Conservation (phyloP, 2,888 invertebrate genomes). For the Pseudoips prasinana region DNA sequence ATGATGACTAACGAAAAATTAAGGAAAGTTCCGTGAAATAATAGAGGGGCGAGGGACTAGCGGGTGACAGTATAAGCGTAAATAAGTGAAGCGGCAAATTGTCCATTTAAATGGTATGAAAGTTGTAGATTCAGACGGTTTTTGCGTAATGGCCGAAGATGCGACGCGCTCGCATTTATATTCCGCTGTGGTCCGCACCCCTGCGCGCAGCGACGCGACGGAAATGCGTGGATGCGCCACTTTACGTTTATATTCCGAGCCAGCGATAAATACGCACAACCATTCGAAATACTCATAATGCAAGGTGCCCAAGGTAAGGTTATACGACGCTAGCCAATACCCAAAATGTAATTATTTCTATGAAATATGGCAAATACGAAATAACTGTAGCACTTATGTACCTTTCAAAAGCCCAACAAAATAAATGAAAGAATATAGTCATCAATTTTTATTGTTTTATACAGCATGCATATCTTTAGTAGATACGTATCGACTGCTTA, state of each 20-base stretch:
- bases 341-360: too few species aligned
- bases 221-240: conserved; percentile 9
- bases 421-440: too few species aligned
- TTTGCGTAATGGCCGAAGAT: conserved; percentile 36
- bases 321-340: too few species aligned
- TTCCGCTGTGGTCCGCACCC: conserved; percentile 23
- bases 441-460: too few species aligned
- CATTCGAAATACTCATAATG: too few species aligned
- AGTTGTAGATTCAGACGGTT: conserved; percentile 37
- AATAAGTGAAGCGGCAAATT: conserved; percentile 56
- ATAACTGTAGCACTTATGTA: too few species aligned
- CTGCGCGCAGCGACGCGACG: background rate
- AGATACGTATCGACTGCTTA: too few species aligned
- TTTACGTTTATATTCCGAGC: background rate
- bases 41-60: conserved; percentile 21
- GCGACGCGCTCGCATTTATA: conserved; percentile 33
- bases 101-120: conserved; percentile 51
- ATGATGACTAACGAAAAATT: conserved; percentile 40
- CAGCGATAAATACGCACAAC: too few species aligned
- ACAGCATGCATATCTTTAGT: too few species aligned
- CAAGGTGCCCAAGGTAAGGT: too few species aligned
- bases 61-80: conserved; percentile 25
- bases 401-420: too few species aligned
- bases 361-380: too few species aligned
- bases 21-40: conserved; percentile 30